These are phyloP conservation scores for Pangasius larnaudii DNA, from an alignment of 2,797 vertebrate species.

Conservation along the genomic window DNA sequence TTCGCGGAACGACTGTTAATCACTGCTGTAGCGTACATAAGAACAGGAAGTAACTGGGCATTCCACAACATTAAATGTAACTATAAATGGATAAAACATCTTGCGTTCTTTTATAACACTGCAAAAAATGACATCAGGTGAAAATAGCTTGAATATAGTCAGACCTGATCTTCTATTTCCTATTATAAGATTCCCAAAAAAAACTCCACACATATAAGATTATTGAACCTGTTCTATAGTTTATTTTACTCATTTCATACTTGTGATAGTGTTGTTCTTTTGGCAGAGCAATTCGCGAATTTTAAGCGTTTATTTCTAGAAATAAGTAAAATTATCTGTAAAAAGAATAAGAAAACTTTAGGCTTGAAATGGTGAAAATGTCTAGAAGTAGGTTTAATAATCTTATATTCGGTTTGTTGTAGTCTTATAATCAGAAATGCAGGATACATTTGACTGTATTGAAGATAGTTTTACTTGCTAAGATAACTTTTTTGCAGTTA, in stretches of 20 bases:
- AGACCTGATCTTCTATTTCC: not conserved
- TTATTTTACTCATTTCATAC: not conserved
- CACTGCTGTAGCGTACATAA: not conserved
- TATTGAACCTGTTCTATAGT: too few species aligned
- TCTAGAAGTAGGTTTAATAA: too few species aligned
- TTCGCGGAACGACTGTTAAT: not conserved
- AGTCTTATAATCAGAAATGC: too few species aligned
- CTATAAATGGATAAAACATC: too few species aligned
- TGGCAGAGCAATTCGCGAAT: not conserved
- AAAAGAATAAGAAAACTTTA: too few species aligned
- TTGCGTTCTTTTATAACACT: too few species aligned
- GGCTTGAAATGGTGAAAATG: too few species aligned
- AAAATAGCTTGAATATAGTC: not conserved
- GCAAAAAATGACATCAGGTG: too few species aligned
- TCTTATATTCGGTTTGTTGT: too few species aligned
- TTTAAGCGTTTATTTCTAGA: not conserved
- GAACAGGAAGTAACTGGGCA: not conserved
- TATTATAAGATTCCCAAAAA: not conserved
- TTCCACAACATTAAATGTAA: not conserved
- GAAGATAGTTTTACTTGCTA: not conserved
- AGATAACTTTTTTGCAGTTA: not conserved
- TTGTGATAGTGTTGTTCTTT: too few species aligned
- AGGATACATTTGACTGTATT: not conserved
- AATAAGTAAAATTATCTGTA: too few species aligned
- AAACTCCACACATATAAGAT: not conserved